phyloP scores from a whole-genome alignment of 2,113 vertebrate genomes.

The Petaurus breviceps region DNA sequence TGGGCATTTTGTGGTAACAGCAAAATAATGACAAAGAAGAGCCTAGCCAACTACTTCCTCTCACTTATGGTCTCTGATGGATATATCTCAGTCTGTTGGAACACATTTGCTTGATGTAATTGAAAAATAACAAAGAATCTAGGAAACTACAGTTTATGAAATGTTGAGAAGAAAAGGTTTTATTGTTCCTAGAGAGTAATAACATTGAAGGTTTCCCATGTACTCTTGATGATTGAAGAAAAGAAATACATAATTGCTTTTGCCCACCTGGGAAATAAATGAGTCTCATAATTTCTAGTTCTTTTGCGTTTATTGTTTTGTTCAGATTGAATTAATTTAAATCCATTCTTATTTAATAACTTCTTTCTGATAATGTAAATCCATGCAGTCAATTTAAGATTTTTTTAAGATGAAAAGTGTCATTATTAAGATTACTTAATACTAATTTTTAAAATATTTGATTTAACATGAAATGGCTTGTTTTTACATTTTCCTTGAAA shows the following conservation, averaged over 20 bases:
- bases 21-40: not conserved
- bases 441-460: slow-evolving; percentile 27
- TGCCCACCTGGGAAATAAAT: slow-evolving; percentile 69
- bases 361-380: slow-evolving; percentile 30
- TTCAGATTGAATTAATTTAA: slow-evolving; percentile 43
- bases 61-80: not conserved
- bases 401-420: slow-evolving; percentile 17
- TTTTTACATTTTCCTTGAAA: slow-evolving; percentile 12
- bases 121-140: not conserved
- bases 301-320: slow-evolving; percentile 62
- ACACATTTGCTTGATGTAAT: not conserved
- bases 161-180: not conserved
- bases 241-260: slow-evolving; percentile 54
- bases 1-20: not conserved
- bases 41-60: not conserved
- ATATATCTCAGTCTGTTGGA: not conserved
- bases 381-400: slow-evolving; percentile 14
- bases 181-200: slow-evolving; percentile 30
- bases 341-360: slow-evolving; percentile 46
- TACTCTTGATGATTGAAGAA: not conserved
- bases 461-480: slow-evolving; percentile 17
- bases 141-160: slow-evolving; percentile 26
- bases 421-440: slow-evolving; percentile 20
- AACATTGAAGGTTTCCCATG: slow-evolving; percentile 17
- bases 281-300: slow-evolving; percentile 50